Percentiles rank a stretch among this genome's conserved stretches.
Conservation (phyloP, 2,888 invertebrate species). For the Standfussiana lucernea region DNA sequence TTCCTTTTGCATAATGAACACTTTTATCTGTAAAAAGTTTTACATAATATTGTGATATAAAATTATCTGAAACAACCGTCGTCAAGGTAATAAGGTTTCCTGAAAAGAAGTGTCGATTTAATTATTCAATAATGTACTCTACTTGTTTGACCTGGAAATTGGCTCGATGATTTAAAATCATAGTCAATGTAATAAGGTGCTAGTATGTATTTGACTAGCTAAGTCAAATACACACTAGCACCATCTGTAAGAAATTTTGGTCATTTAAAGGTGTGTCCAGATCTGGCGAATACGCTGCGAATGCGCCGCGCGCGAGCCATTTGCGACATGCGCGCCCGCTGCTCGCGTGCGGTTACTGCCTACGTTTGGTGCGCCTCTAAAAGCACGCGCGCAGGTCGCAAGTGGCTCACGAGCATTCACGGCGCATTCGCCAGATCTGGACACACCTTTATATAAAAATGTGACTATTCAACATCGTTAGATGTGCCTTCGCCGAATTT, state of each 20-base stretch:
- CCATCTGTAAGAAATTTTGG: not conserved
- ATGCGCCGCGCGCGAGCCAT: no score
- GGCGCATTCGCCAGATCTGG: no score
- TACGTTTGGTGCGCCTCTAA: no score
- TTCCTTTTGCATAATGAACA: conserved; percentile 48
- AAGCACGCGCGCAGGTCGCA: no score
- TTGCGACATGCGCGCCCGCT: no score
- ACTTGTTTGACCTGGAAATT: not conserved
- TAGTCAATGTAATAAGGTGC: not conserved
- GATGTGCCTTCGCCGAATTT: not conserved
- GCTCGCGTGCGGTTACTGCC: no score
- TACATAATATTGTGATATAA: conserved; percentile 22
- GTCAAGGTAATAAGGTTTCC: not conserved
- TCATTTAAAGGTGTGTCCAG: no score
- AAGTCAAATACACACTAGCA: not conserved
- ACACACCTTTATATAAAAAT: not conserved
- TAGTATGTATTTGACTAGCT: no score
- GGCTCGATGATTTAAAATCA: not conserved
- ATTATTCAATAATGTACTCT: not conserved
- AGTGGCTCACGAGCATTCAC: no score
- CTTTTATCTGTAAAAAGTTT: conserved; percentile 42
- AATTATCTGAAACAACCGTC: not conserved
- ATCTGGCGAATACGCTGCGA: no score
- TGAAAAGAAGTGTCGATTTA: not conserved
- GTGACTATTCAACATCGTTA: not conserved